Evolutionary conservation across 2,113 vertebrate species (phyloP), one percentile per base, ranked within the genome.

Genomic region (Nibea coibor): DNA sequence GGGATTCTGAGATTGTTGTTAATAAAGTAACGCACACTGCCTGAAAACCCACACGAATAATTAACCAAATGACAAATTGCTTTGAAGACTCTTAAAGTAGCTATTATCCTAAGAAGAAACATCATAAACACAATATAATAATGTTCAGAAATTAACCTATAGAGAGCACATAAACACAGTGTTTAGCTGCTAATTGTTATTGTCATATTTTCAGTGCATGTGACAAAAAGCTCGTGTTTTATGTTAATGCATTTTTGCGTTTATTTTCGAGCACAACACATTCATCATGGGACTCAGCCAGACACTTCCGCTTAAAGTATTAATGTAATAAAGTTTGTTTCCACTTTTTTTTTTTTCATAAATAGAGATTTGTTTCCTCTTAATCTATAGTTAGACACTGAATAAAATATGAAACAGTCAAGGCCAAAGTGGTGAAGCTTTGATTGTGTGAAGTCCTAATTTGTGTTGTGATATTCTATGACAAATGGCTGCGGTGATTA

Each of bases 291-390:
- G 81, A 90, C 71, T 35, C 4, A 67, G 56, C 45, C 76, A 84
- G 85, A 91, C 87, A 82, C 85, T 92, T 90, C 65, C 72, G 15
- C 24, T 72, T 16, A 59, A 63, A 73, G 31, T 56, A 47, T 45
- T 66, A 31, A 72, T 73, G 69, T 69, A 51, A 62, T 26, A 67
- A 62, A 26, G 0, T 66, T 71, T 53, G 28, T 20, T 90, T 89
- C 88, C 81, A 73, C 78, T 68, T 81, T 5, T 45, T 43, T 45
- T 43, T 84, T 86, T 86, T 77, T 68, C 74, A 88, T 45, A 82
- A 87, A 86, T 92, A 81, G 66, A 83, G 35, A 58, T 75, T 15
- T 47, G 11, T 82, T 86, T 86, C 92, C 86, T 83, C 61, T 63
- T 72, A 45, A 62, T 48, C 39, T 58, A 11, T 76, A 66, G 19